Conservation (phyloP, 1,140 invertebrate genomes). For the Neelides sp. region DNA sequence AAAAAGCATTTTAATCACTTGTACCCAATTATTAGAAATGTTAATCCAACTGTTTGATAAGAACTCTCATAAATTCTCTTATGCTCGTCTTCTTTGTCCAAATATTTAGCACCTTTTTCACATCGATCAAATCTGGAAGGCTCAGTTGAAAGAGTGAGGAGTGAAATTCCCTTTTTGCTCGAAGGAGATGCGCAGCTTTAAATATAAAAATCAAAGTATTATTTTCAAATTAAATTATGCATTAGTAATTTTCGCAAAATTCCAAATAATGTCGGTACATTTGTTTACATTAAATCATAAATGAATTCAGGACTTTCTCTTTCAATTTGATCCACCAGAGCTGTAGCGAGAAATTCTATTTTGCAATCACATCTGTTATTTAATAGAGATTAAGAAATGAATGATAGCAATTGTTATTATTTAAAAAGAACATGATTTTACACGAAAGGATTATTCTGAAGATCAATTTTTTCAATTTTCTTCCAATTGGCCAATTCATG, state of each 20-base stretch:
- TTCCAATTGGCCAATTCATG: slow-evolving; percentile 20
- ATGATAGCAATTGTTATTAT: background rate
- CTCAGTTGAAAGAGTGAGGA: slow-evolving; percentile 12
- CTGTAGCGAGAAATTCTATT: slow-evolving; percentile 19
- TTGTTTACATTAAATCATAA: slow-evolving; percentile 10
- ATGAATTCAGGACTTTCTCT: background rate
- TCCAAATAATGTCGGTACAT: background rate
- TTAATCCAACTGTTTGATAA: slow-evolving; percentile 18
- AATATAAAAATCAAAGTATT: slow-evolving; percentile 4
- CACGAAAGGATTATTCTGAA: slow-evolving; percentile 30
- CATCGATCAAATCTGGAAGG: slow-evolving; percentile 17
- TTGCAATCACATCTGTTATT: slow-evolving; percentile 24
- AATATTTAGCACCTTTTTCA: background rate
- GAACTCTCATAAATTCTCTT: background rate
- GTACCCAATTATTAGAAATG: slow-evolving; percentile 26
- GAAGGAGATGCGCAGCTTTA: slow-evolving; percentile 26
- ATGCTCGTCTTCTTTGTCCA: slow-evolving; percentile 1
- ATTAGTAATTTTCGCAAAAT: background rate
- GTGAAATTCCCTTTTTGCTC: slow-evolving; percentile 9
- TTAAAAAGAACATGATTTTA: background rate
- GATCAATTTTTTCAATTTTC: slow-evolving; percentile 14
- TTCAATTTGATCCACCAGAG: slow-evolving; percentile 17
- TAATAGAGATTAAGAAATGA: background rate
- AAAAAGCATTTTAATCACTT: background rate
- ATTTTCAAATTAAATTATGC: background rate